A percentile compares a stretch with the other conserved stretches of the same genome.
phyloP scores from a whole-genome alignment of 2,888 invertebrate genomes.

The Cephonodes hylas region DNA sequence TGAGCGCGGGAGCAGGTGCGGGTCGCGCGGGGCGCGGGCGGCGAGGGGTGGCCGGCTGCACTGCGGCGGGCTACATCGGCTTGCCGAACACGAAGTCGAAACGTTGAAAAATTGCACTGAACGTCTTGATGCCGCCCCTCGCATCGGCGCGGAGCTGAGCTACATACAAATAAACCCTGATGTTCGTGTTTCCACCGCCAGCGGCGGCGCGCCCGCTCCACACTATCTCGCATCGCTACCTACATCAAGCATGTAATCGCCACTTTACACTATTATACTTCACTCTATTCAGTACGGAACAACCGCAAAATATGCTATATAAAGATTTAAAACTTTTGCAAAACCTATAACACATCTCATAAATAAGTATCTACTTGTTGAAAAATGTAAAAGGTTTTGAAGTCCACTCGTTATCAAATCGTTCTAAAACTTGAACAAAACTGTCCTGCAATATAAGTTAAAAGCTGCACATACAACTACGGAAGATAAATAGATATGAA shows the following conservation, averaged over 20 bases:
- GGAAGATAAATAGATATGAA: slow-evolving; percentile 7
- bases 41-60: slow-evolving; percentile 39
- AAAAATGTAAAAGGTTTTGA: background rate
- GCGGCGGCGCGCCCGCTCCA: slow-evolving; percentile 25
- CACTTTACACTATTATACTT: background rate
- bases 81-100: slow-evolving; percentile 70
- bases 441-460: background rate
- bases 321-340: background rate
- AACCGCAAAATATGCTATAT: background rate
- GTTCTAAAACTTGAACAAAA: background rate
- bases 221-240: slow-evolving; percentile 22
- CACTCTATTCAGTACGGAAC: too few species aligned
- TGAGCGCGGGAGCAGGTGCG: slow-evolving; percentile 64
- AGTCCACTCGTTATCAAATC: background rate
- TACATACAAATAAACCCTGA: slow-evolving; percentile 71
- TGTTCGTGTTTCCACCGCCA: slow-evolving; percentile 30
- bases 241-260: background rate
- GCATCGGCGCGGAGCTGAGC: slow-evolving; percentile 56
- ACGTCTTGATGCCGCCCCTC: slow-evolving; percentile 67
- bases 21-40: slow-evolving; percentile 31
- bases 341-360: too few species aligned
- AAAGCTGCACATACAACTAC: background rate
- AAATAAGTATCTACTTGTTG: too few species aligned
- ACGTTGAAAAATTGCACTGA: slow-evolving; percentile 76
- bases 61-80: slow-evolving; percentile 57